Percentiles rank a stretch among this genome's conserved stretches.
Evolutionary conservation across 2,888 invertebrate genomes (phyloP).

Genomic region (Leptopilina drosophilae): DNA sequence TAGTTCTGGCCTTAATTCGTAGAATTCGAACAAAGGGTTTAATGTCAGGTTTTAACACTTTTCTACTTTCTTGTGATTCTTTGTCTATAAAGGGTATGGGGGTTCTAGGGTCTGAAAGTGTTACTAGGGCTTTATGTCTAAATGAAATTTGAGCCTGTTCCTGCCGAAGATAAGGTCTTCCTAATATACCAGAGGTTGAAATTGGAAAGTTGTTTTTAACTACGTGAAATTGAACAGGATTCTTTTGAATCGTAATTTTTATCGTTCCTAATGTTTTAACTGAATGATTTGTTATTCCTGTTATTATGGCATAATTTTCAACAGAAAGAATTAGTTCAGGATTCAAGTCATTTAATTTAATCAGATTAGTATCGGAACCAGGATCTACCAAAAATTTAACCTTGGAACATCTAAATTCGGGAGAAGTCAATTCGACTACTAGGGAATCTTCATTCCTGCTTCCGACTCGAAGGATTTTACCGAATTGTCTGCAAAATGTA

Average conservation of each 20-base stretch:
- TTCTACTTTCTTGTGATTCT: not conserved
- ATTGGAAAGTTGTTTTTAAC: too few species aligned
- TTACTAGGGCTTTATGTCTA: not conserved
- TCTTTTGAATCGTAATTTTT: too few species aligned
- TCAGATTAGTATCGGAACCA: too few species aligned
- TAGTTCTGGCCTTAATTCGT: not conserved
- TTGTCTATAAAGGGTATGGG: not conserved
- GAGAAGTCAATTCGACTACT: not conserved
- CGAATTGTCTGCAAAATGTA: not conserved
- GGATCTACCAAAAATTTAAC: too few species aligned
- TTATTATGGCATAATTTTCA: not conserved
- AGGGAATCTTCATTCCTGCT: not conserved
- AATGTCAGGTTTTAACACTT: not conserved
- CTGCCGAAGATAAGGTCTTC: not conserved
- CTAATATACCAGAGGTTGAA: not conserved
- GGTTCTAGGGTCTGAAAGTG: not conserved
- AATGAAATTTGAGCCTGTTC: slow-evolving; percentile 3
- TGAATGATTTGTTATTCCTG: not conserved
- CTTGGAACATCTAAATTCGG: not conserved
- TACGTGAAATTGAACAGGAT: too few species aligned
- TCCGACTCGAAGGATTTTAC: slow-evolving; percentile 1
- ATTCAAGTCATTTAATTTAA: too few species aligned
- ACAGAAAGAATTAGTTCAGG: too few species aligned
- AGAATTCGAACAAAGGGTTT: not conserved
- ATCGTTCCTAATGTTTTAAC: too few species aligned